Conservation (phyloP, 2,113 vertebrate species). For the Nothobranchius kuhntae region DNA sequence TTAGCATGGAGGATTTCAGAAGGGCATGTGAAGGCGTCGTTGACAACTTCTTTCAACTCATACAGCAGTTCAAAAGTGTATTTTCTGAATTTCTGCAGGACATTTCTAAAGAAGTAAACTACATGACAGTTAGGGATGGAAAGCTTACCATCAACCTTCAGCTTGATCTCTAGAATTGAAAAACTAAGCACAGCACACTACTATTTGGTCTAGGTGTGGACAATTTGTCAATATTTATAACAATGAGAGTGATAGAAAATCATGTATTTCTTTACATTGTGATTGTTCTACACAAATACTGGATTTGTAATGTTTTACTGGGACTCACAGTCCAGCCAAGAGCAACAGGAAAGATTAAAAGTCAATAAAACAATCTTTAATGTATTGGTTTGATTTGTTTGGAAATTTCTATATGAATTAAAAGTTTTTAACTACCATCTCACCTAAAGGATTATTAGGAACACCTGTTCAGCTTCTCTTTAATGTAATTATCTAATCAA, state of each 20-base stretch:
- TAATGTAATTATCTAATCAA: too few species aligned
- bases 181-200: conserved; percentile 59
- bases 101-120: conserved; percentile 61
- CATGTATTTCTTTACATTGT: conserved; percentile 36
- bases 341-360: conserved; percentile 64
- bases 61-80: conserved; percentile 52
- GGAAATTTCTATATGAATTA: neutral
- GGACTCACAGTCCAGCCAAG: conserved; percentile 9
- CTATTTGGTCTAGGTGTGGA: conserved; percentile 55
- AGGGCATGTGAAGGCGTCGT: conserved; percentile 13
- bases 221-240: conserved; percentile 65
- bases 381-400: neutral
- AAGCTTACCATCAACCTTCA: conserved; percentile 82
- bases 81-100: conserved; percentile 72
- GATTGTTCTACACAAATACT: conserved; percentile 42
- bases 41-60: conserved; percentile 39
- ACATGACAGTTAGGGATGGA: conserved; percentile 74
- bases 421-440: too few species aligned
- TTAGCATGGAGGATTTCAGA: conserved; percentile 42
- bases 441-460: too few species aligned
- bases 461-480: too few species aligned
- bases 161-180: conserved; percentile 71
- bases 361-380: conserved; percentile 7
- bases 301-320: conserved; percentile 37
- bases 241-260: conserved; percentile 36